Base-by-base conservation (phyloP, 2,888 invertebrate species). In the Hirtodrosophila alboralis region DNA sequence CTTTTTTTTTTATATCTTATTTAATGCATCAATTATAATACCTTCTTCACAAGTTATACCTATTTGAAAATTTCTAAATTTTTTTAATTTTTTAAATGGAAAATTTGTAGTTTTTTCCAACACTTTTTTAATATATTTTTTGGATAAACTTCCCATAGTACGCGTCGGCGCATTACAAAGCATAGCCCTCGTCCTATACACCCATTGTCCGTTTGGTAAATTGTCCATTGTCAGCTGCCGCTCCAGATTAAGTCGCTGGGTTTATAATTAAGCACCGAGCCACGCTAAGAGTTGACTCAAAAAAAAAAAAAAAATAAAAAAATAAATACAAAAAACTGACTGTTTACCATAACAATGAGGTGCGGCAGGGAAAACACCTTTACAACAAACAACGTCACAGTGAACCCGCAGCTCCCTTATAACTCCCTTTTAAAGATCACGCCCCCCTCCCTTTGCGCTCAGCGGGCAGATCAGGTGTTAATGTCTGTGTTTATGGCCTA, bases 291-390 rank as follows among this genome's bases (percentile, higher is more conserved):
- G 54, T 37, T 38, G 56, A 37, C 44, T 57, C 59, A 47, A n/a
- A n/a, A n/a, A n/a, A n/a, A n/a, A n/a, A n/a, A n/a, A n/a, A n/a
- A n/a, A n/a, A n/a, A n/a, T n/a, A n/a, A n/a, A n/a, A n/a, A n/a
- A n/a, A n/a, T n/a, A n/a, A n/a, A n/a, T n/a, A n/a, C n/a, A n/a
- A n/a, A 58, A 56, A 43, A 69, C 72, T 56, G 72, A 74, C 84
- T 86, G 75, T 85, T 86, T 86, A 79, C 79, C 86, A 86, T 86
- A 86, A 86, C 87, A 86, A 86, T 81, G 45, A 62, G 65, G 54
- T 48, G 58, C 61, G 60, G 54, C 57, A 58, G 59, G 66, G 64
- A 80, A 80, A 84, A 80, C 84, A 81, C 84, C 84, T 81, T 79
- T 71, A 4, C 58, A 61, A 30, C 59, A 27, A 61, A 30, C 59